phyloP scores from a whole-genome alignment of 2,888 invertebrate species.

The Holacanthella duospinosa region DNA sequence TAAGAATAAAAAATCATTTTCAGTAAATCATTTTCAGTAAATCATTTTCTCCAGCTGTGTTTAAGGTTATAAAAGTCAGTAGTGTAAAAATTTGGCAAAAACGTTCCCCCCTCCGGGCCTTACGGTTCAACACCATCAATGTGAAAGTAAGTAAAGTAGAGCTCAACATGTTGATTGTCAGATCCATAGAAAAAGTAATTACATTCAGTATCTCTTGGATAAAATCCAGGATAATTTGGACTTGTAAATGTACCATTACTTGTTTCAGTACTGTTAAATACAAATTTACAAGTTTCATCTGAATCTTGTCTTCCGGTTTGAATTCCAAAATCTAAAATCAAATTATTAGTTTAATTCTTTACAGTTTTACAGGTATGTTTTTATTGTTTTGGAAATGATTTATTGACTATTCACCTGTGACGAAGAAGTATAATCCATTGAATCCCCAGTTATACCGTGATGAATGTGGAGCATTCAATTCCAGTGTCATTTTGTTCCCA shows the following conservation, averaged over 20 bases:
- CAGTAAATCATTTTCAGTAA: not conserved
- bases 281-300: constrained; percentile 60
- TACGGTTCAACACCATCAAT: constrained; percentile 86
- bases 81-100: not conserved
- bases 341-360: not conserved
- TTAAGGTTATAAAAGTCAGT: not conserved
- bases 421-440: constrained; percentile 75
- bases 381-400: not conserved
- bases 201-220: constrained; percentile 80
- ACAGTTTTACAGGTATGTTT: not conserved
- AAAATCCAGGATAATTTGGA: constrained; percentile 82
- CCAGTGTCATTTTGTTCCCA: constrained; percentile 70
- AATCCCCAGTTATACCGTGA: constrained; percentile 73
- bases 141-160: constrained; percentile 82
- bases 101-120: constrained; percentile 41
- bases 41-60: not conserved
- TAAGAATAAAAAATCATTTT: constrained; percentile 1
- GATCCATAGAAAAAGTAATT: constrained; percentile 82
- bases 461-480: constrained; percentile 70
- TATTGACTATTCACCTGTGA: constrained; percentile 72
- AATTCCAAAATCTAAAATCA: constrained; percentile 69
- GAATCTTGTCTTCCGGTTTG: constrained; percentile 65
- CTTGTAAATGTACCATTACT: constrained; percentile 55
- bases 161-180: constrained; percentile 62
- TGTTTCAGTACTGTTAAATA: constrained; percentile 70